Percentiles rank a stretch among this genome's conserved stretches.
Conservation (phyloP, 1,140 invertebrate species). For the Drosophila erecta region DNA sequence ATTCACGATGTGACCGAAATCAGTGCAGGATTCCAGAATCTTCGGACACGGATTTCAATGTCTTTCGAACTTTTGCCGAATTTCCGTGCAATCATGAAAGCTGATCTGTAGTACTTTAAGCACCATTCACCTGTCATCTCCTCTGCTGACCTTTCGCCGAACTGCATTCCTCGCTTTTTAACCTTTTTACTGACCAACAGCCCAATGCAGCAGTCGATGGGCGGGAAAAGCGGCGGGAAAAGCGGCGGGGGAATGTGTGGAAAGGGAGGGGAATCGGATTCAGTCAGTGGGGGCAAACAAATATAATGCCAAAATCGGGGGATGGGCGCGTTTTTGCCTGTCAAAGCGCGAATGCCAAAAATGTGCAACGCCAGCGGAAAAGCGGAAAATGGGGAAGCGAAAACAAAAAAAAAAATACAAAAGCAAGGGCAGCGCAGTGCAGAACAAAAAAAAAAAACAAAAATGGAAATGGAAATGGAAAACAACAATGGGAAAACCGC, state of each 20-base stretch:
- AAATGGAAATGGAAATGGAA: slow-evolving; percentile 30
- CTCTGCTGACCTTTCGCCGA: slow-evolving; percentile 15
- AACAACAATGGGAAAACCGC: slow-evolving; percentile 77
- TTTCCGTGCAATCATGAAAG: too few relatives aligned
- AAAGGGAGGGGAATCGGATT: slow-evolving; percentile 33
- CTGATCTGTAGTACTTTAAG: not conserved
- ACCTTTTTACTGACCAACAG: slow-evolving; percentile 30
- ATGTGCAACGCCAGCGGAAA: slow-evolving; percentile 71
- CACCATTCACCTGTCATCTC: not conserved
- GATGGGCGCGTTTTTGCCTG: slow-evolving; percentile 40
- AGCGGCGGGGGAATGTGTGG: not conserved
- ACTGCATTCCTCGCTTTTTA: slow-evolving; percentile 29
- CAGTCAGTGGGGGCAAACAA: slow-evolving; percentile 20
- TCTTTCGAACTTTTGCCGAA: not conserved
- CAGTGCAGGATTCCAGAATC: too few relatives aligned
- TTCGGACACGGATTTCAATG: too few relatives aligned
- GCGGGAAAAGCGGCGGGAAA: too few relatives aligned
- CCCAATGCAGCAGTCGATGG: slow-evolving; percentile 37
- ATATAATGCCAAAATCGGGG: slow-evolving; percentile 34
- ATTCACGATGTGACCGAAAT: too few relatives aligned
- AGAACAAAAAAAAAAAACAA: slow-evolving; percentile 5
- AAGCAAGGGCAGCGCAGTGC: slow-evolving; percentile 1
- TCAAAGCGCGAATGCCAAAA: slow-evolving; percentile 82
- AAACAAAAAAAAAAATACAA: slow-evolving; percentile 22
- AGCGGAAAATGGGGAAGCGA: slow-evolving; percentile 39